A percentile compares a stretch with the other conserved stretches of the same genome.
These are phyloP conservation scores for Diceros bicornis DNA, from an alignment of 2,797 vertebrate species.

Conservation along the genomic window DNA sequence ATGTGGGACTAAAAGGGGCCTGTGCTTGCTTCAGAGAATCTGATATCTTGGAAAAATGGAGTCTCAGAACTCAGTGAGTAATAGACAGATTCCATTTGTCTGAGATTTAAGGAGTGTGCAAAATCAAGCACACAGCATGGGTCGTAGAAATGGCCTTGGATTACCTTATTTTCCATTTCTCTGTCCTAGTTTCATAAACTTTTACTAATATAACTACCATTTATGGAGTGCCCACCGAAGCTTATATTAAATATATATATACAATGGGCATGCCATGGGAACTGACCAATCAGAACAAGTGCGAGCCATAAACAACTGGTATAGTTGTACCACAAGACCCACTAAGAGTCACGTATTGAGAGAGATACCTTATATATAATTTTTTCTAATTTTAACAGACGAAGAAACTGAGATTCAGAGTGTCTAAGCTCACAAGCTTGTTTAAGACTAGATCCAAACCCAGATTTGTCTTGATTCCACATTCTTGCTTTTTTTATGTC, in stretches of 20 bases:
- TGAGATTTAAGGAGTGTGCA: conserved; percentile 25
- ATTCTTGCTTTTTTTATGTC: background rate
- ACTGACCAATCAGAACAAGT: background rate
- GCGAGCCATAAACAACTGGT: background rate
- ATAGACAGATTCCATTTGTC: conserved; percentile 59
- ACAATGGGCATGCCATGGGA: background rate
- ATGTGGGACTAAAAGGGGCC: conserved; percentile 49
- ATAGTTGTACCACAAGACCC: background rate
- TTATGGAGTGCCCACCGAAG: background rate
- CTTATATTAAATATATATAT: background rate
- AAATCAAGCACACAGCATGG: conserved; percentile 39
- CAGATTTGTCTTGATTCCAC: background rate
- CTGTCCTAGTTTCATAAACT: background rate
- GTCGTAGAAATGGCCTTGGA: background rate
- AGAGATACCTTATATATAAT: background rate
- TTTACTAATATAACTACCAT: background rate
- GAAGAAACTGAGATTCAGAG: background rate
- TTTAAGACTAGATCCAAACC: conserved; percentile 29
- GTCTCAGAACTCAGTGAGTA: conserved; percentile 1
- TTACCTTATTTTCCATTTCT: conserved; percentile 17
- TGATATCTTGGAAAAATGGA: background rate
- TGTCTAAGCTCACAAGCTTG: background rate
- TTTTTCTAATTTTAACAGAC: conserved; percentile 15
- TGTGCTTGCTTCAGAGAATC: conserved; percentile 40
- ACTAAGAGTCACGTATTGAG: background rate